Conservation (phyloP, 2,797 vertebrate species). For the Platyrinchus mystaceus region DNA sequence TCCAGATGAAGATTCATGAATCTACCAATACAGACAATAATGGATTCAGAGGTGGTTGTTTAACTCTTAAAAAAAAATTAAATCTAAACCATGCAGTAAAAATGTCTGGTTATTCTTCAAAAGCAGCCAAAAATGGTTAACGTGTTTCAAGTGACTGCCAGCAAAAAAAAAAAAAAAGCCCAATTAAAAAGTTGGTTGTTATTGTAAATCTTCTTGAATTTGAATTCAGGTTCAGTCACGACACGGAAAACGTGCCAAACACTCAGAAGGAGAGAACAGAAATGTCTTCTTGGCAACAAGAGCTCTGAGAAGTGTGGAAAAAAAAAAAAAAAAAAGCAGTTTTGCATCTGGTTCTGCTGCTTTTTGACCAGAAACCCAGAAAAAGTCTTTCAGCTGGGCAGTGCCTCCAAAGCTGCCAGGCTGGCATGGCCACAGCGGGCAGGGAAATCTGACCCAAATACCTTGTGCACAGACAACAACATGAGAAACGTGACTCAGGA, state of each 20-base stretch:
- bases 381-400: background rate
- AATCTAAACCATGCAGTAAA: background rate
- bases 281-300: background rate
- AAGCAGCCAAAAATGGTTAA: background rate
- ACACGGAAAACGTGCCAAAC: background rate
- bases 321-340: background rate
- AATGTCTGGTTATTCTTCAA: background rate
- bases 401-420: background rate
- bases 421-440: background rate
- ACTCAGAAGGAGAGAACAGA: background rate
- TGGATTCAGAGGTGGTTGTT: background rate
- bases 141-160: background rate
- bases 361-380: background rate
- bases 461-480: background rate
- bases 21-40: background rate
- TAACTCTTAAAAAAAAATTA: background rate
- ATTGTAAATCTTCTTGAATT: background rate
- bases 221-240: background rate
- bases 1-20: background rate
- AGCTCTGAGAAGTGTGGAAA: background rate
- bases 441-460: background rate
- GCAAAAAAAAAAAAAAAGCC: background rate
- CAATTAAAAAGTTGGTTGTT: background rate
- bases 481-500: background rate
- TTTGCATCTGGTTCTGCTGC: background rate